Conservation (phyloP, 2,113 vertebrate genomes). For the Sphaerodactylus townsendi region DNA sequence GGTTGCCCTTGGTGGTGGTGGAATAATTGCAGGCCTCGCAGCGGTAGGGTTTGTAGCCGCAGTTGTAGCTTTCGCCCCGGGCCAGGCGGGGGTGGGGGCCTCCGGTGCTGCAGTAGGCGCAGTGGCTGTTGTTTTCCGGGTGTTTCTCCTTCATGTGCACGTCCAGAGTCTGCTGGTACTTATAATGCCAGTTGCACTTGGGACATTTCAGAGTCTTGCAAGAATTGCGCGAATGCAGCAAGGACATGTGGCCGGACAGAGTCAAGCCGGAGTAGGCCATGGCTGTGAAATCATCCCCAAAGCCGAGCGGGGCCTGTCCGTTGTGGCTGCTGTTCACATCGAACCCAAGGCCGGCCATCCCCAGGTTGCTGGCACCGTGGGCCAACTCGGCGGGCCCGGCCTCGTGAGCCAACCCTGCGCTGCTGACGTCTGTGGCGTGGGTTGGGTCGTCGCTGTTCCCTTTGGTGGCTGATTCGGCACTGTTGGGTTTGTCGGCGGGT, state of each 20-base stretch:
- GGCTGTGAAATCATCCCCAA: slow-evolving; percentile 20
- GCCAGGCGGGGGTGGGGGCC: slow-evolving; percentile 70
- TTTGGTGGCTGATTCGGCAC: background rate
- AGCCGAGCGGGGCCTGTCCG: background rate
- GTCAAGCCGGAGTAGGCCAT: slow-evolving; percentile 50
- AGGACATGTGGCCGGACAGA: slow-evolving; percentile 70
- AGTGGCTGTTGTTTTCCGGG: slow-evolving; percentile 69
- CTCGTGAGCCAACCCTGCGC: background rate
- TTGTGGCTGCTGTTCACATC: slow-evolving; percentile 1
- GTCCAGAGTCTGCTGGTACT: slow-evolving; percentile 75
- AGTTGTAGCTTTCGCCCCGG: slow-evolving; percentile 73
- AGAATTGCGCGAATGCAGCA: slow-evolving; percentile 73
- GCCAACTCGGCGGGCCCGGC: background rate
- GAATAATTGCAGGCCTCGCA: slow-evolving; percentile 76
- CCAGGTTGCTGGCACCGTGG: background rate
- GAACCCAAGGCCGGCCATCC: background rate
- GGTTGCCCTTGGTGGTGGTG: slow-evolving; percentile 77
- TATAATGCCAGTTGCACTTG: slow-evolving; percentile 79
- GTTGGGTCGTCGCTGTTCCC: background rate
- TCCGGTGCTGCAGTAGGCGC: slow-evolving; percentile 67
- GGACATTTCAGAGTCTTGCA: slow-evolving; percentile 78
- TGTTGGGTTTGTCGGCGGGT: background rate
- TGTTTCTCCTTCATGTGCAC: slow-evolving; percentile 77
- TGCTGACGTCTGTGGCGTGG: rapidly evolving
- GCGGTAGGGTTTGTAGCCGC: slow-evolving; percentile 76